Conservation (phyloP, 1,140 invertebrate genomes). For the Eriosoma lanigerum region DNA sequence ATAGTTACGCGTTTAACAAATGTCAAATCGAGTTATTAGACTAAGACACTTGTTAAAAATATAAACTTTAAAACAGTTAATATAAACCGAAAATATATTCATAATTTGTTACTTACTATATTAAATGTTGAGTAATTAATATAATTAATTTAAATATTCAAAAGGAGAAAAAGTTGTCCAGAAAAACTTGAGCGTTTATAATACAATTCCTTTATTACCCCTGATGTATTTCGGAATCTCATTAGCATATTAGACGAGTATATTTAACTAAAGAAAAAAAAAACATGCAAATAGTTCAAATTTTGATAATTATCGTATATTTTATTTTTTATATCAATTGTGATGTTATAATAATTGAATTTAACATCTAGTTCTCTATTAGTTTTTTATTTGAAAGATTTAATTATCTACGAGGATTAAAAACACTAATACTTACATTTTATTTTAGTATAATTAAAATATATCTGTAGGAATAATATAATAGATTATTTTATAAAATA, state of each 20-base stretch:
- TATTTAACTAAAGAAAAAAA: not conserved
- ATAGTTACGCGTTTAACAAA: not conserved
- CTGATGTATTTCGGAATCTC: not conserved
- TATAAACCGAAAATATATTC: not conserved
- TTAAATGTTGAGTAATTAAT: constrained; percentile 9
- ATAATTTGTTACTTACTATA: constrained; percentile 9
- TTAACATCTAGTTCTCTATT: not conserved
- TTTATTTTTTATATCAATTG: constrained; percentile 7
- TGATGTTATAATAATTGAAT: not conserved
- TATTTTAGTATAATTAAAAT: too few relatives aligned
- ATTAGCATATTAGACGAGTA: constrained; percentile 11
- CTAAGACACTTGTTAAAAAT: not conserved
- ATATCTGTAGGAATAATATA: too few relatives aligned
- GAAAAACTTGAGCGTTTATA: not conserved
- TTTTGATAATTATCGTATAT: not conserved
- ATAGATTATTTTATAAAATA: too few relatives aligned
- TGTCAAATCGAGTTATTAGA: not conserved
- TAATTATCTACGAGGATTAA: too few relatives aligned
- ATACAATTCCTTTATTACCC: not conserved
- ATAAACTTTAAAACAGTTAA: not conserved
- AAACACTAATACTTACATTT: too few relatives aligned
- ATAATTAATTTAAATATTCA: constrained; percentile 25
- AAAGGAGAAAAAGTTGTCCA: constrained; percentile 16
- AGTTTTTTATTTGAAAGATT: not conserved
- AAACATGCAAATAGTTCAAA: not conserved